Evolutionary conservation across 2,113 vertebrate genomes (phyloP).

Genomic region (Sardina pilchardus): DNA sequence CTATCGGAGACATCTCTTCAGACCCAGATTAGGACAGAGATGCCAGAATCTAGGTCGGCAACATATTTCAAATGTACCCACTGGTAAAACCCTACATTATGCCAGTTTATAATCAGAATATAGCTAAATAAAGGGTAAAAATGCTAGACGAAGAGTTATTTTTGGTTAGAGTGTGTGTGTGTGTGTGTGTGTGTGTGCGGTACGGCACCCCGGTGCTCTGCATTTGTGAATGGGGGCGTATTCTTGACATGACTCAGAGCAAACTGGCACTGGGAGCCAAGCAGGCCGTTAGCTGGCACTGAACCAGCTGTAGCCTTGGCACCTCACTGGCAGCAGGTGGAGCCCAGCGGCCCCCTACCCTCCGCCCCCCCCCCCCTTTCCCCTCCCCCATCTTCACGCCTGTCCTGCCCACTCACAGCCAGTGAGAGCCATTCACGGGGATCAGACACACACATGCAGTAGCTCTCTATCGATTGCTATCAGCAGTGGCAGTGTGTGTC

Average conservation of each 20-base stretch:
- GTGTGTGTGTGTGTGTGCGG: not conserved
- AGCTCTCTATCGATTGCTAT: not conserved
- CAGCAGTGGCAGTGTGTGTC: not conserved
- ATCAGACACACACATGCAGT: not conserved
- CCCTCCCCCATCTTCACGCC: not conserved
- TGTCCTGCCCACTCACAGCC: not conserved
- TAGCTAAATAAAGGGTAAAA: no score
- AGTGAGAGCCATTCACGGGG: not conserved
- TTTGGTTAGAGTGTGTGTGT: no score
- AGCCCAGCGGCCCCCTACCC: conserved; percentile 36
- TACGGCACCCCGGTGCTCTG: conserved; percentile 11
- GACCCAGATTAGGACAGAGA: no score
- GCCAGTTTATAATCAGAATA: no score
- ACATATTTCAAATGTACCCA: no score
- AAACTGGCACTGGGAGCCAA: not conserved
- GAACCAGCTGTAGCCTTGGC: conserved; percentile 71
- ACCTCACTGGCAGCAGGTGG: conserved; percentile 73
- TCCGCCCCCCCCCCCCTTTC: conserved; percentile 17
- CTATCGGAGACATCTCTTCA: no score
- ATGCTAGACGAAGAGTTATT: no score
- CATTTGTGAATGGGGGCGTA: conserved; percentile 4
- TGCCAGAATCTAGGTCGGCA: no score
- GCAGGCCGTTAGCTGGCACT: conserved; percentile 57
- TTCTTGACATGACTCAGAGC: conserved; percentile 7
- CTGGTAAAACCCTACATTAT: no score